Evolutionary conservation across 2,888 invertebrate species (phyloP).

Genomic region (Lepas anatifera): DNA sequence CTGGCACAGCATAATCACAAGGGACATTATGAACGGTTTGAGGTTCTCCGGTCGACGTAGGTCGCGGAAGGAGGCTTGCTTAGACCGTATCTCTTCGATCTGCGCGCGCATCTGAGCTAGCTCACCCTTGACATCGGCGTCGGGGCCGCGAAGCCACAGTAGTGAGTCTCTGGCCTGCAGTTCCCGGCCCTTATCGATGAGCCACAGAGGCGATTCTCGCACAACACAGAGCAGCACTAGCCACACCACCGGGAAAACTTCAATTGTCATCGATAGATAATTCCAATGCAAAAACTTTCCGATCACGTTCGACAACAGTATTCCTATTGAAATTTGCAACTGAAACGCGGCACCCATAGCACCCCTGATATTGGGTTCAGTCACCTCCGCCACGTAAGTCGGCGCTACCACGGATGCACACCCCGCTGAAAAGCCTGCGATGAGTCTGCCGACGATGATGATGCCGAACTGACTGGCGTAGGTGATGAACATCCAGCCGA

Average conservation of each 20-base stretch:
- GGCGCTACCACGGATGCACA: conserved; percentile 35
- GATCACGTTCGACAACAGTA: conserved; percentile 52
- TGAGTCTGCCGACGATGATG: conserved; percentile 15
- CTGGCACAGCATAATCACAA: conserved; percentile 89
- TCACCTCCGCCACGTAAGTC: conserved; percentile 37
- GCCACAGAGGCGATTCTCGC: conserved; percentile 69
- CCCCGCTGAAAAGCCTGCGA: conserved; percentile 32
- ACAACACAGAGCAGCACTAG: conserved; percentile 51
- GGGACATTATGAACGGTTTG: conserved; percentile 63
- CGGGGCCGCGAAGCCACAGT: conserved; percentile 48
- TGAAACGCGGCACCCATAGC: conserved; percentile 69
- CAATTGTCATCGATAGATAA: conserved; percentile 45
- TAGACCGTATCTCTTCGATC: conserved; percentile 15
- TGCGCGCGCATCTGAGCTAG: conserved; percentile 22
- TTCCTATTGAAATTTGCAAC: conserved; percentile 54
- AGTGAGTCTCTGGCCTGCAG: conserved; percentile 52
- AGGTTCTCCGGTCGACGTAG: conserved; percentile 53
- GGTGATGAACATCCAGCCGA: conserved; percentile 55
- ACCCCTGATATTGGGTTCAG: conserved; percentile 60
- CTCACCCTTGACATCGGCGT: conserved; percentile 20
- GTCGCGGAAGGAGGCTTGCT: conserved; percentile 35
- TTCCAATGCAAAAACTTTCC: conserved; percentile 59
- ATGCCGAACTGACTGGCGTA: conserved; percentile 14
- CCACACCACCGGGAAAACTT: conserved; percentile 48
- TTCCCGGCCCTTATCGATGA: conserved; percentile 42